Conservation (phyloP, 2,888 invertebrate species). For the Eurois occulta region DNA sequence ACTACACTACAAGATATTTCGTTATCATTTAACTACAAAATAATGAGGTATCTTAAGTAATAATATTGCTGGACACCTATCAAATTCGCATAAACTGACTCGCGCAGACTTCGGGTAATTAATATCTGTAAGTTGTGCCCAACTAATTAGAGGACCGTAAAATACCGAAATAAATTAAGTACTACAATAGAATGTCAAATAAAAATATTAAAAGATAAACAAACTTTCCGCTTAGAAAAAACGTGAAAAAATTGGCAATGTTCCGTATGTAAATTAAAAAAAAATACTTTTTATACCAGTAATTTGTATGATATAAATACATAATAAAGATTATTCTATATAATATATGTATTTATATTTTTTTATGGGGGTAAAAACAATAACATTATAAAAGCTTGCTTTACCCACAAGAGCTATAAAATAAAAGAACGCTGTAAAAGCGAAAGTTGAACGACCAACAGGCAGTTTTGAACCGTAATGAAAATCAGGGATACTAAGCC, state of each 20-base stretch:
- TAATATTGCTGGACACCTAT: slow-evolving; percentile 45
- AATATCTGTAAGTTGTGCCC: slow-evolving; percentile 45
- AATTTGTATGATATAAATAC: neutral
- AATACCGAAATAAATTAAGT: slow-evolving; percentile 29
- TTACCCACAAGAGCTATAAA: slow-evolving; percentile 39
- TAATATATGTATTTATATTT: neutral
- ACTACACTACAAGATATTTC: neutral
- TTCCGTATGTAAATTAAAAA: slow-evolving; percentile 38
- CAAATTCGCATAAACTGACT: slow-evolving; percentile 53
- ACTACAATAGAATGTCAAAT: slow-evolving; percentile 14
- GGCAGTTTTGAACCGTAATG: slow-evolving; percentile 50
- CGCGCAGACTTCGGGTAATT: slow-evolving; percentile 15
- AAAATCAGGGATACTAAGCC: slow-evolving; percentile 56
- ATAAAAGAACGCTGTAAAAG: slow-evolving; percentile 38
- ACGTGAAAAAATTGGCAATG: slow-evolving; percentile 7
- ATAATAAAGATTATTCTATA: neutral
- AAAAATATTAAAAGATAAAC: slow-evolving; percentile 28
- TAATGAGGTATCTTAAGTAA: slow-evolving; percentile 12
- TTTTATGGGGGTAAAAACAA: neutral
- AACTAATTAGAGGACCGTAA: slow-evolving; percentile 45
- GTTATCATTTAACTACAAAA: neutral
- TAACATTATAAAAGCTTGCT: slow-evolving; percentile 36
- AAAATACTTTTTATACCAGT: neutral
- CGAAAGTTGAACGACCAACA: slow-evolving; percentile 51
- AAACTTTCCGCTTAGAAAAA: neutral